These are phyloP conservation scores for Chymomyza costata DNA, from an alignment of 1,140 invertebrate genomes.

Conservation along the genomic window DNA sequence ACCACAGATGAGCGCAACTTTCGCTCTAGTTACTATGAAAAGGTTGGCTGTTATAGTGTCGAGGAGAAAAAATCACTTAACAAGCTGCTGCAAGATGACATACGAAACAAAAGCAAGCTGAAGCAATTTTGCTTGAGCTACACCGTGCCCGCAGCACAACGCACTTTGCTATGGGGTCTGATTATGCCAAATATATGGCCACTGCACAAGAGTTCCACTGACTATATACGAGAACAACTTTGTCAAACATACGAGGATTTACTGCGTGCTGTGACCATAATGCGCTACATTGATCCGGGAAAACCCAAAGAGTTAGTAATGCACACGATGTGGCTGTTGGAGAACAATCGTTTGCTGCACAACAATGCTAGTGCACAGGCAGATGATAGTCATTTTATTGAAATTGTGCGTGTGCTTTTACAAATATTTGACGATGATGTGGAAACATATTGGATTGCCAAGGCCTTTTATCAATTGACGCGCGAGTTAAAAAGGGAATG, in stretches of 20 bases:
- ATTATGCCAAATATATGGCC: slow-evolving; percentile 83
- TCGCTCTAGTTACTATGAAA: slow-evolving; percentile 89
- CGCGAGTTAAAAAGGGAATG: slow-evolving; percentile 81
- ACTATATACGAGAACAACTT: slow-evolving; percentile 84
- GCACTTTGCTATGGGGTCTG: slow-evolving; percentile 90
- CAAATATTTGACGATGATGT: slow-evolving; percentile 83
- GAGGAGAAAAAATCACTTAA: slow-evolving; percentile 96
- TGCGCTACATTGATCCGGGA: slow-evolving; percentile 78
- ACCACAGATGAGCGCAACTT: slow-evolving; percentile 88
- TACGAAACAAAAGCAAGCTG: slow-evolving; percentile 87
- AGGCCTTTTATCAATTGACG: slow-evolving; percentile 83
- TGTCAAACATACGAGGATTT: slow-evolving; percentile 85
- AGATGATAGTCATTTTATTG: slow-evolving; percentile 78
- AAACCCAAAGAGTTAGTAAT: slow-evolving; percentile 79
- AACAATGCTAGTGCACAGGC: slow-evolving; percentile 77
- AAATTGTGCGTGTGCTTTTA: slow-evolving; percentile 82
- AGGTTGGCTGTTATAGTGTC: slow-evolving; percentile 90
- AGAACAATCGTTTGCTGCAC: slow-evolving; percentile 81
- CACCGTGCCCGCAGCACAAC: slow-evolving; percentile 87
- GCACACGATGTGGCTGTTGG: slow-evolving; percentile 86
- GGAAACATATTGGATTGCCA: slow-evolving; percentile 87
- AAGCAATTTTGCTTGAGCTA: slow-evolving; percentile 90
- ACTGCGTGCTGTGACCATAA: slow-evolving; percentile 81
- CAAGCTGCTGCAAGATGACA: slow-evolving; percentile 90
- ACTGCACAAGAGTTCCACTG: slow-evolving; percentile 83